These are phyloP conservation scores for Bos taurus DNA, from an alignment of 2,113 vertebrate genomes.

Conservation along the genomic window ARS-UCD2.0 NC_037335.1:32634001-32634500, in stretches of 20 bases:
- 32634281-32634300: conserved; percentile 49
- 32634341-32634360: conserved; percentile 78
- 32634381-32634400: conserved; percentile 69
- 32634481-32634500: conserved; percentile 64
- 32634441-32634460: conserved; percentile 53
- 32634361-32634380: conserved; percentile 74
- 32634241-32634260: conserved; percentile 60
- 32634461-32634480: conserved; percentile 57
- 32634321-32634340: conserved; percentile 75
- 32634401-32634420: conserved; percentile 71
- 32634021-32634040: conserved; percentile 35
- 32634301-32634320: conserved; percentile 65
- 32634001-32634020: conserved; percentile 76
- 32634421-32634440: conserved; percentile 70
- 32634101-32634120: conserved; percentile 75
- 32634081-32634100: conserved; percentile 74
- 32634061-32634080: conserved; percentile 62
- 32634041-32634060: conserved; percentile 50
- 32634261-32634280: conserved; percentile 56
- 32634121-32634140: conserved; percentile 74
- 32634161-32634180: conserved; percentile 89
- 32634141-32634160: conserved; percentile 82
- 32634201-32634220: conserved; percentile 53
- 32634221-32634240: conserved; percentile 49
- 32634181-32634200: conserved; percentile 71